Conservation (phyloP, 2,113 vertebrate species). For the Alaudala cheleensis region DNA sequence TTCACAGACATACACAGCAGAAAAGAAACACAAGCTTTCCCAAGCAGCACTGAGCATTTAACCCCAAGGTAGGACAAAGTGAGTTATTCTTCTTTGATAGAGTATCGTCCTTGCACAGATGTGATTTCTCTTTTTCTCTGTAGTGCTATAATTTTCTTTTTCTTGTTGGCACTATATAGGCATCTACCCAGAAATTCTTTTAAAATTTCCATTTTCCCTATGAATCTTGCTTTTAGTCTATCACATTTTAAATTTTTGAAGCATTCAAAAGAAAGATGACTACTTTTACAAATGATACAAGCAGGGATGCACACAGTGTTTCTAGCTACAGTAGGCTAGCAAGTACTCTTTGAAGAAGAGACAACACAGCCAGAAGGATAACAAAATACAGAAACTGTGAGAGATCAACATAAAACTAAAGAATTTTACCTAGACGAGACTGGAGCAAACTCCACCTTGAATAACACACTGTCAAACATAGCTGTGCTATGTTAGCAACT, state of each 20-base stretch:
- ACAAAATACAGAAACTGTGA: neutral
- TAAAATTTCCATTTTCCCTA: neutral
- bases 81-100: constrained; percentile 46
- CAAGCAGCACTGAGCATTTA: constrained; percentile 58
- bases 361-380: neutral
- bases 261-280: neutral
- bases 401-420: neutral
- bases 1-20: constrained; percentile 74
- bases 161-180: neutral
- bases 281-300: neutral
- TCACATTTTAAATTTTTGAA: neutral
- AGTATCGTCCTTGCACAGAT: constrained; percentile 48
- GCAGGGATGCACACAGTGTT: accelerated
- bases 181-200: neutral
- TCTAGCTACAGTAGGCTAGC: neutral
- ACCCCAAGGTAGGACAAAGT: constrained; percentile 67
- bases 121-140: neutral
- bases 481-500: neutral
- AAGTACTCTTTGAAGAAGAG: neutral
- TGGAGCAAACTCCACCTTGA: neutral
- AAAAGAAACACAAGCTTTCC: constrained; percentile 76
- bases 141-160: neutral
- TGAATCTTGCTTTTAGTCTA: neutral
- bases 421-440: neutral
- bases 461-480: neutral